Evolutionary conservation across 2,888 invertebrate species (phyloP).

Genomic region (Dermolepida albohirtum): DNA sequence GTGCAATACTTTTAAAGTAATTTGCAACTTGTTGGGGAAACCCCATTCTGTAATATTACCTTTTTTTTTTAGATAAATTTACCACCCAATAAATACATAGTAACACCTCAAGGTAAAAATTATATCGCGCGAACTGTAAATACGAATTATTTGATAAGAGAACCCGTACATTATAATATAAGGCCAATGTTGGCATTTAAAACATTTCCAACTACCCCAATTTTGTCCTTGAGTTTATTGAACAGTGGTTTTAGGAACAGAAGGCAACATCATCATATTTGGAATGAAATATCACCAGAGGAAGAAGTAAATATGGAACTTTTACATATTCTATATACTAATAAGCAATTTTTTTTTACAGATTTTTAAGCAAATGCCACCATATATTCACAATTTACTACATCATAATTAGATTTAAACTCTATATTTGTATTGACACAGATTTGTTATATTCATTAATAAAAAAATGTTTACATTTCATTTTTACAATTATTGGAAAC

Average conservation of each 20-base stretch:
- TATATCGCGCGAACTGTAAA: conserved; percentile 6
- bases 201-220: conserved; percentile 20
- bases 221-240: conserved; percentile 25
- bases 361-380: conserved; percentile 19
- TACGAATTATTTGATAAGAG: conserved; percentile 37
- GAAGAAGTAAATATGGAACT: conserved; percentile 5
- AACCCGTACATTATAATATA: conserved; percentile 27
- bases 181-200: conserved; percentile 22
- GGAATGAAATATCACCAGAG: conserved; percentile 13
- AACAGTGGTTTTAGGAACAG: background rate
- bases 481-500: background rate
- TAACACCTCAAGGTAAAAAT: conserved; percentile 3
- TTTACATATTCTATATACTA: background rate
- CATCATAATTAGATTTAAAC: conserved; percentile 12
- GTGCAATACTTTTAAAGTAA: conserved; percentile 30
- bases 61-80: conserved; percentile 14
- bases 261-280: conserved; percentile 8
- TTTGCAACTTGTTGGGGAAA: too few species aligned
- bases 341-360: conserved; percentile 11
- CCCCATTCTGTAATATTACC: too few species aligned
- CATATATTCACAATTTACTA: conserved; percentile 3
- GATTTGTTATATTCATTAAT: too few species aligned
- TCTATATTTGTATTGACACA: background rate
- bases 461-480: background rate
- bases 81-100: conserved; percentile 11